phyloP scores from a whole-genome alignment of 2,888 invertebrate genomes.

The Lepeophtheirus nordmannii region DNA sequence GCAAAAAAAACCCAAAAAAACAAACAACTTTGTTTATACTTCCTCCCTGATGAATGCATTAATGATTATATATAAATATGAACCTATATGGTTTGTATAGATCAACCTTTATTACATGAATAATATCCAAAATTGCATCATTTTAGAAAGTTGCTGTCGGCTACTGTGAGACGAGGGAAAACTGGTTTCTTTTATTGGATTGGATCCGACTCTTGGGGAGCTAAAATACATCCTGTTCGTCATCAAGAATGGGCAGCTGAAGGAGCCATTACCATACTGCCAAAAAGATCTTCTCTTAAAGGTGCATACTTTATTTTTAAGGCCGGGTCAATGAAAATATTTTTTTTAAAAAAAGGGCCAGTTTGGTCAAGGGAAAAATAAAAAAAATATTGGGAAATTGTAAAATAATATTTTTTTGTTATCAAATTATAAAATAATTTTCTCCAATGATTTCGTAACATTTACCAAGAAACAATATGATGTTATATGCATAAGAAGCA shows the following conservation, averaged over 20 bases:
- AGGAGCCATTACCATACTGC: conserved; percentile 48
- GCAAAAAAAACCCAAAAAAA: too few species aligned
- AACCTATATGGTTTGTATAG: too few species aligned
- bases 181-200: conserved; percentile 18
- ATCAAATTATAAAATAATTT: too few species aligned
- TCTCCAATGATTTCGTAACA: too few species aligned
- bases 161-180: conserved; percentile 9
- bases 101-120: too few species aligned
- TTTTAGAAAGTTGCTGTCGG: conserved; percentile 36
- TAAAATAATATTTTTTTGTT: too few species aligned
- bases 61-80: too few species aligned
- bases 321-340: background rate
- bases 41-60: too few species aligned
- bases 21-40: too few species aligned
- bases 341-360: background rate
- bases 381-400: background rate
- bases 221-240: conserved; percentile 46
- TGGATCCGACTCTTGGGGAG: conserved; percentile 49
- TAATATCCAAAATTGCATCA: background rate
- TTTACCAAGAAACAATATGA: too few species aligned
- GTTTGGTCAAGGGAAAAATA: background rate
- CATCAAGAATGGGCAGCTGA: conserved; percentile 45
- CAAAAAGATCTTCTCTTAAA: conserved; percentile 41
- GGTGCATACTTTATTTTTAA: conserved; percentile 33
- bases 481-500: too few species aligned